Percentiles rank a stretch among this genome's conserved stretches.
Evolutionary conservation across 1,140 invertebrate genomes (phyloP).

Genomic region (Lasioglossum baleicum): DNA sequence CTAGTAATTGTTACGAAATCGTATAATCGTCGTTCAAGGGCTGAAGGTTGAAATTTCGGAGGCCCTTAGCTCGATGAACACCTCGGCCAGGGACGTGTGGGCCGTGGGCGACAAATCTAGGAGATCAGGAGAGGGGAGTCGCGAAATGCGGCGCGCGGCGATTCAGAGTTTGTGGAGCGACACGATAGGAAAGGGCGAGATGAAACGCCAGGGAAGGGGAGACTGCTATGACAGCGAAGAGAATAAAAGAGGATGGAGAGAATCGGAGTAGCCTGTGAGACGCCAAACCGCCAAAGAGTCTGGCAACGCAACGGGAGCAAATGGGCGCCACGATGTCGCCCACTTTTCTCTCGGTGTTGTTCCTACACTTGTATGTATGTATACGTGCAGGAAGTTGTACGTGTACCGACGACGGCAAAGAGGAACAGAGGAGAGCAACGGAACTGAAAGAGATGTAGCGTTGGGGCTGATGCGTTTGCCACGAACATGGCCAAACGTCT

Average conservation of each 20-base stretch:
- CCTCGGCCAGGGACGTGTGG: too few species aligned
- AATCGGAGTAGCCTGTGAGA: slow-evolving; percentile 64
- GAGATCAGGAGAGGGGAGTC: too few species aligned
- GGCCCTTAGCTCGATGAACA: too few species aligned
- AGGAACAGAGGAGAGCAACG: neutral
- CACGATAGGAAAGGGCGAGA: too few species aligned
- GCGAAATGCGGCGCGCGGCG: too few species aligned
- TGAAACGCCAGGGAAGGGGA: too few species aligned
- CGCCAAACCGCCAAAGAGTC: slow-evolving; percentile 74
- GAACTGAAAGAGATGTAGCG: neutral
- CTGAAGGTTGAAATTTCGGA: too few species aligned
- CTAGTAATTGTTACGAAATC: too few species aligned
- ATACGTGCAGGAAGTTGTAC: slow-evolving; percentile 9
- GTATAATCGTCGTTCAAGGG: too few species aligned
- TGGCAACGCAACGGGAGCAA: slow-evolving; percentile 71
- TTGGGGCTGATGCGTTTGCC: slow-evolving; percentile 16
- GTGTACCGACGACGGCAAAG: neutral
- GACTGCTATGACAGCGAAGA: neutral
- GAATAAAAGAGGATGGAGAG: neutral
- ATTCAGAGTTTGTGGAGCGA: too few species aligned
- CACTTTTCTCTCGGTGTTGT: slow-evolving; percentile 30
- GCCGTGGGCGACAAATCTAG: too few species aligned
- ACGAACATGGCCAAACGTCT: slow-evolving; percentile 53
- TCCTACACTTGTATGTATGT: neutral
- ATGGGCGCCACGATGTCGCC: slow-evolving; percentile 69